Conservation (phyloP, 2,888 invertebrate genomes). For the Lordiphosa andalusiaca region DNA sequence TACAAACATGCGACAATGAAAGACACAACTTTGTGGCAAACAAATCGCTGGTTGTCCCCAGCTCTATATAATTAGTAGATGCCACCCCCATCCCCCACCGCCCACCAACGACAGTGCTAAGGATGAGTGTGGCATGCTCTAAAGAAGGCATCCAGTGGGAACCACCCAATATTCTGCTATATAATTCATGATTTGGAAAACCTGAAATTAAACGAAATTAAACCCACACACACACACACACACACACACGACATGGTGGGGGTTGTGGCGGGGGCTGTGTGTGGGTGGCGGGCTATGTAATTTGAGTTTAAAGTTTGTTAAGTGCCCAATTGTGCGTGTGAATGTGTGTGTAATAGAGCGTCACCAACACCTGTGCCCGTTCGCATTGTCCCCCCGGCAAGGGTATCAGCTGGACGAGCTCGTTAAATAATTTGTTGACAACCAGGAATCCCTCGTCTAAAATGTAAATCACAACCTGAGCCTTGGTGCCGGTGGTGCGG, state of each 20-base stretch:
- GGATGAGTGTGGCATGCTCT: conserved; percentile 63
- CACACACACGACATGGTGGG: background rate
- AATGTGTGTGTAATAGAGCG: conserved; percentile 70
- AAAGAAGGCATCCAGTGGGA: conserved; percentile 43
- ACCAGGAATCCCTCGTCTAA: background rate
- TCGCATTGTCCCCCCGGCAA: conserved; percentile 35
- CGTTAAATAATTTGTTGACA: conserved; percentile 38
- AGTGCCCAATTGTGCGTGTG: conserved; percentile 62
- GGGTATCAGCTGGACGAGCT: conserved; percentile 33
- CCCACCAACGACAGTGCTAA: background rate
- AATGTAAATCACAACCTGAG: conserved; percentile 1
- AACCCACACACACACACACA: conserved; percentile 6
- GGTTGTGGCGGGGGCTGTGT: conserved; percentile 10
- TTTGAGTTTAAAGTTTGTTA: conserved; percentile 58
- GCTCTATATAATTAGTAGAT: conserved; percentile 40
- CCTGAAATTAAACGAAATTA: conserved; percentile 58
- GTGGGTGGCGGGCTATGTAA: conserved; percentile 61
- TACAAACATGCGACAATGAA: conserved; percentile 73
- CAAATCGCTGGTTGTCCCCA: conserved; percentile 48
- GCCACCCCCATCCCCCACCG: background rate
- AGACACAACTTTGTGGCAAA: conserved; percentile 67
- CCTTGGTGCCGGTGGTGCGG: background rate
- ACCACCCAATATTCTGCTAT: conserved; percentile 5
- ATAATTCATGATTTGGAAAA: conserved; percentile 62
- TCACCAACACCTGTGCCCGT: conserved; percentile 50